A percentile compares a stretch with the other conserved stretches of the same genome.
Evolutionary conservation across 1,140 invertebrate genomes (phyloP).

Genomic region (Drosophila watanabei): DNA sequence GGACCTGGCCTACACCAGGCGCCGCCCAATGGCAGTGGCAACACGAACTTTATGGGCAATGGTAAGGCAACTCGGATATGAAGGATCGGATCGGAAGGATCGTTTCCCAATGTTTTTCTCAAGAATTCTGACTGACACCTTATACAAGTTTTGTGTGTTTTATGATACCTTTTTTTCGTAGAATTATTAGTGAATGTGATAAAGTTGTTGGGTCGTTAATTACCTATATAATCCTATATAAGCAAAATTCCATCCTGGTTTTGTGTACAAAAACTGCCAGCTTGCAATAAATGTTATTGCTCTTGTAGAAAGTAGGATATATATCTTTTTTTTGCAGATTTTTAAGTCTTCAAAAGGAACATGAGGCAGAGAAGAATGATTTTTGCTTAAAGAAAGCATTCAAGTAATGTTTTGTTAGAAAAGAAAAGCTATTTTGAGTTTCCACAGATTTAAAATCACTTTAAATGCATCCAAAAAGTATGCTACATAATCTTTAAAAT

Average conservation of each 20-base stretch:
- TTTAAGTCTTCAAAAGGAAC: not conserved
- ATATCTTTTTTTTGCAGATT: not conserved
- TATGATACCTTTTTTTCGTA: slow-evolving; percentile 7
- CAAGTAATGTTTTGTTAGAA: not conserved
- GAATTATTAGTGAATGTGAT: slow-evolving; percentile 7
- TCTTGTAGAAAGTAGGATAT: not conserved
- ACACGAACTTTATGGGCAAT: slow-evolving; percentile 68
- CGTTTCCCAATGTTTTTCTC: not conserved
- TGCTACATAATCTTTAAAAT: too few relatives aligned
- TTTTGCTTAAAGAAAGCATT: not conserved
- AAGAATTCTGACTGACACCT: not conserved
- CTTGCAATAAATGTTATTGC: not conserved
- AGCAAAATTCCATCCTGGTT: not conserved
- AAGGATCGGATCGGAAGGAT: slow-evolving; percentile 1
- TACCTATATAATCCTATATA: not conserved
- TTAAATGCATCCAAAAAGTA: not conserved
- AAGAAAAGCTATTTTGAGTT: not conserved
- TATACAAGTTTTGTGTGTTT: not conserved
- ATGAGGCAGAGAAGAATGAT: not conserved
- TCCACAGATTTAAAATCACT: not conserved
- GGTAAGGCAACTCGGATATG: slow-evolving; percentile 47
- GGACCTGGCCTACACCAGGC: slow-evolving; percentile 41
- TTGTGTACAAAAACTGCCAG: not conserved
- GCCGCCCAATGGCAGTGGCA: slow-evolving; percentile 43
- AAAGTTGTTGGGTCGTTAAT: not conserved